A percentile compares a stretch with the other conserved stretches of the same genome.
Evolutionary conservation across 2,888 invertebrate genomes (phyloP).

Genomic region (Taphrorychus bicolor): DNA sequence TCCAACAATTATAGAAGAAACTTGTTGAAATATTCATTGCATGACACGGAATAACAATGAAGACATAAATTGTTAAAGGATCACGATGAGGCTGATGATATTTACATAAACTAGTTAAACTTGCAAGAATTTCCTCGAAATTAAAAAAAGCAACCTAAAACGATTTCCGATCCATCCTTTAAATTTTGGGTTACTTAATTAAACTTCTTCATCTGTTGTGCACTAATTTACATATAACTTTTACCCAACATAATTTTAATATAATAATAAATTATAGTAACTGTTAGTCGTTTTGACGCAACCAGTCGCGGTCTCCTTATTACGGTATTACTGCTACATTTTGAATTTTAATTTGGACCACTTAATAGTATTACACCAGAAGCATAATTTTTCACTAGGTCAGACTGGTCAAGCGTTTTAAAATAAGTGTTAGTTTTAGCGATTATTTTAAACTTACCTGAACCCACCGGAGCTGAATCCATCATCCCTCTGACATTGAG

Average conservation of each 20-base stretch:
- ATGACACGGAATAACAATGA: not conserved
- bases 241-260: not conserved
- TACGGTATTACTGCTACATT: not conserved
- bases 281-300: not conserved
- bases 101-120: not conserved
- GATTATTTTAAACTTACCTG: slow-evolving; percentile 39
- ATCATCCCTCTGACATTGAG: slow-evolving; percentile 54
- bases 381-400: not conserved
- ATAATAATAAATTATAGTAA: not conserved
- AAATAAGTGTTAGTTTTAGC: too few species aligned
- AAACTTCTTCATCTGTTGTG: not conserved
- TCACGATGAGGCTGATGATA: not conserved
- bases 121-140: not conserved
- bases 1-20: not conserved
- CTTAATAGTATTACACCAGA: not conserved
- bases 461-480: slow-evolving; percentile 46
- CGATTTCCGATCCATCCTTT: too few species aligned
- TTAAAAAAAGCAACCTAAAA: too few species aligned
- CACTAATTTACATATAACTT: not conserved
- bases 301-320: not conserved
- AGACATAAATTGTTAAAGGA: not conserved
- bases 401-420: not conserved
- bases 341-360: not conserved
- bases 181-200: too few species aligned
- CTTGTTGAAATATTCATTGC: not conserved